These are phyloP conservation scores for Acipenser transmontanus DNA, from an alignment of 2,797 vertebrate species.

Conservation along the genomic window DNA sequence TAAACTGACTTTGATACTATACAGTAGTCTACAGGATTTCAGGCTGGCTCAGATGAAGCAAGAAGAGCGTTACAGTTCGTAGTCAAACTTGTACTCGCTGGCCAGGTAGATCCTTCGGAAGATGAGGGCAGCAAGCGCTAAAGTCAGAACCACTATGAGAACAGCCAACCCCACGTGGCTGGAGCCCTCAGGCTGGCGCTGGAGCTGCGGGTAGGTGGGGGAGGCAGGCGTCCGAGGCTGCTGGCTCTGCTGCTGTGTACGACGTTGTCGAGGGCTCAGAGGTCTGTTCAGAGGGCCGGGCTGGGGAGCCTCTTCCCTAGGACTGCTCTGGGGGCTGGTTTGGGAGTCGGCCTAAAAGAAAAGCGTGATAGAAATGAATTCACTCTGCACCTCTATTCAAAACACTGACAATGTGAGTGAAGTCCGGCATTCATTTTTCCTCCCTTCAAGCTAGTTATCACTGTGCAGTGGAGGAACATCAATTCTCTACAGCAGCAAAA, in stretches of 20 bases:
- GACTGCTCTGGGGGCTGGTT: constrained; percentile 18
- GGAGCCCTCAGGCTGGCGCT: constrained; percentile 55
- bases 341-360: constrained; percentile 30
- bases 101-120: constrained; percentile 89
- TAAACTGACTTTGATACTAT: no score
- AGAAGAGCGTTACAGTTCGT: constrained; percentile 68
- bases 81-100: constrained; percentile 87
- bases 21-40: no score
- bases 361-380: background rate
- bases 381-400: no score
- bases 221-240: constrained; percentile 54
- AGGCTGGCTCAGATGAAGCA: background rate
- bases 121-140: constrained; percentile 84
- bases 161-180: constrained; percentile 70
- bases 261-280: constrained; percentile 79
- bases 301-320: constrained; percentile 33
- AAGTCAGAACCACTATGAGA: constrained; percentile 82
- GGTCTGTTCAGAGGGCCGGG: constrained; percentile 41
- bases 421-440: no score
- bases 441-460: no score
- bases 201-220: constrained; percentile 50
- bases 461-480: no score
- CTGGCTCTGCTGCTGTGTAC: constrained; percentile 68
- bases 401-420: no score
- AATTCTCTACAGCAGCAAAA: no score